Percentiles rank a stretch among this genome's conserved stretches.
phyloP scores from a whole-genome alignment of 1,140 invertebrate genomes.

The Ceratosolen solmsi region DNA sequence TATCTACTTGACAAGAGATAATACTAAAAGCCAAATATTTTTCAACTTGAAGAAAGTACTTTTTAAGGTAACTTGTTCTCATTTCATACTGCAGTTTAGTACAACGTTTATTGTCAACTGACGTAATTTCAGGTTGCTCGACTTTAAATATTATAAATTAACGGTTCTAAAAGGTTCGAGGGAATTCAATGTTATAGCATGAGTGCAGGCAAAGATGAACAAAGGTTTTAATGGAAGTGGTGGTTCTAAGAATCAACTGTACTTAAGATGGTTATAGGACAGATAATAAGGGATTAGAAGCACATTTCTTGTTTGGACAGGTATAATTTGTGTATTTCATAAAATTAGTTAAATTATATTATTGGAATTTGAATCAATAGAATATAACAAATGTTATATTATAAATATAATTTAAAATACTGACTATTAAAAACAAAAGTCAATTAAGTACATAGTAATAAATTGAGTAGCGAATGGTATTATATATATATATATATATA shows the following conservation, averaged over 20 bases:
- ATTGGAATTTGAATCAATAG: no score
- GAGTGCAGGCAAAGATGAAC: neutral
- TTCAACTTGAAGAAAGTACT: neutral
- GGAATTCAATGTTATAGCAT: no score
- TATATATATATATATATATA: no score
- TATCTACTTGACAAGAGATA: neutral
- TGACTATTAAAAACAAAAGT: no score
- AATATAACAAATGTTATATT: no score
- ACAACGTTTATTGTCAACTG: neutral
- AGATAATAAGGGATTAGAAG: neutral
- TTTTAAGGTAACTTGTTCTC: neutral
- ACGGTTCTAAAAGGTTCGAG: no score
- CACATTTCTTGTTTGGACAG: neutral
- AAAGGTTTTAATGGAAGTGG: neutral
- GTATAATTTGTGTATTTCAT: neutral
- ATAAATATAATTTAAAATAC: no score
- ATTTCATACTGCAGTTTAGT: neutral
- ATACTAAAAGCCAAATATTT: neutral
- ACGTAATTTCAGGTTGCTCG: neutral
- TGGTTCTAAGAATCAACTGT: neutral
- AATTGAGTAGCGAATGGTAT: no score
- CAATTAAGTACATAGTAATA: no score
- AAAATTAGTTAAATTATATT: no score
- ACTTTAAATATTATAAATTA: neutral
- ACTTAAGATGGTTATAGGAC: neutral